Percentiles rank a stretch among this genome's conserved stretches.
Conservation (phyloP, 2,797 vertebrate species). For the Gymnocypris eckloni region DNA sequence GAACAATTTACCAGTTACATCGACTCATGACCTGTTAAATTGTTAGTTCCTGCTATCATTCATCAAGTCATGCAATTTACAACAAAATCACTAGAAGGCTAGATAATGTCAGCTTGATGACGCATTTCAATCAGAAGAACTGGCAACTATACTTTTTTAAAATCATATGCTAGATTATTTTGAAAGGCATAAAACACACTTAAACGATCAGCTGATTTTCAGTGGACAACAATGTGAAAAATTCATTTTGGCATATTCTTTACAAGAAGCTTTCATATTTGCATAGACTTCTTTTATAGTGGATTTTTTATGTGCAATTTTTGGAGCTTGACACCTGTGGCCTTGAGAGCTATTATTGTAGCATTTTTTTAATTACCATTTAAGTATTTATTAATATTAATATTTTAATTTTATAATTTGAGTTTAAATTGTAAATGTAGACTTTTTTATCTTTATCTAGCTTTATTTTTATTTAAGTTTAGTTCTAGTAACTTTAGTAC, state of each 20-base stretch:
- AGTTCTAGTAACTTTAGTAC: not conserved
- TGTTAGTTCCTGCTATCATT: not conserved
- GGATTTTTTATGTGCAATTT: not conserved
- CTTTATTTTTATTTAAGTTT: not conserved
- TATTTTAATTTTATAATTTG: not conserved
- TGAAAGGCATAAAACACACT: not conserved
- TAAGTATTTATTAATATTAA: not conserved
- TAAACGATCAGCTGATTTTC: not conserved
- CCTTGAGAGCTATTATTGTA: not conserved
- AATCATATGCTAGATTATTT: too few relatives aligned
- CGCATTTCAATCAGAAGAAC: not conserved
- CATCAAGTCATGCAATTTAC: not conserved
- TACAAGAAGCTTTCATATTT: not conserved
- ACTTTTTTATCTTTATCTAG: not conserved
- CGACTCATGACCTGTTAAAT: not conserved
- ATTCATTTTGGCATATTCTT: not conserved
- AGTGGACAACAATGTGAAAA: not conserved
- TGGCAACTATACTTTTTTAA: not conserved
- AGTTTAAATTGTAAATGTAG: not conserved
- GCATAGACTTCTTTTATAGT: not conserved
- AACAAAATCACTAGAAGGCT: not conserved
- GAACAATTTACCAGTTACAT: slow-evolving; percentile 13
- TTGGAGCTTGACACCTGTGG: not conserved
- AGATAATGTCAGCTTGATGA: not conserved
- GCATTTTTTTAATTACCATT: not conserved